These are phyloP conservation scores for Lepisosteus osseus DNA, from an alignment of 2,113 vertebrate species.

Conservation along the genomic window DNA sequence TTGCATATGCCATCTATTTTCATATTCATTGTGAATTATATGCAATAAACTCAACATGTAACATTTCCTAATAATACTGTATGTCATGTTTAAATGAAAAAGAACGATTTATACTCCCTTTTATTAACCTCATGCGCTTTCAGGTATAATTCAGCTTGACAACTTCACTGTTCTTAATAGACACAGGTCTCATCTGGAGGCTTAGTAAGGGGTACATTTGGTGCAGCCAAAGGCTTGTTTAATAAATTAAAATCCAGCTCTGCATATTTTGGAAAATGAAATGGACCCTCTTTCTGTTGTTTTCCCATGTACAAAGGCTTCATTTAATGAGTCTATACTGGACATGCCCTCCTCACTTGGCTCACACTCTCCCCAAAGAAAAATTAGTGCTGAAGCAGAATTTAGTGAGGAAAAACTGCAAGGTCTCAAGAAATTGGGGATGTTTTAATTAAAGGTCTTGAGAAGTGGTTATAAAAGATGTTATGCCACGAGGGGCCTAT, in stretches of 20 bases:
- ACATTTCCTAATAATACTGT: constrained; percentile 45
- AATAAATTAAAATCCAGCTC: not conserved
- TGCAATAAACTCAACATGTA: constrained; percentile 41
- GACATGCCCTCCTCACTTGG: too few relatives aligned
- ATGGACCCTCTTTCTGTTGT: not conserved
- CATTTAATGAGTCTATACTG: too few relatives aligned
- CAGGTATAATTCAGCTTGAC: constrained; percentile 40
- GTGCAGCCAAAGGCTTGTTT: not conserved
- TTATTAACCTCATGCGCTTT: constrained; percentile 55
- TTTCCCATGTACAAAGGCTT: not conserved
- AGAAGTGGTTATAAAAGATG: too few relatives aligned
- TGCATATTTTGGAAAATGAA: too few relatives aligned
- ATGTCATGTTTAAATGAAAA: constrained; percentile 51
- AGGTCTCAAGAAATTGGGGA: too few relatives aligned
- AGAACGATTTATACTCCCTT: constrained; percentile 45
- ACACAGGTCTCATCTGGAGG: constrained; percentile 5
- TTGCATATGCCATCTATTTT: constrained; percentile 47
- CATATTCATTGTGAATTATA: constrained; percentile 44
- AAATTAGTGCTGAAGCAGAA: too few relatives aligned
- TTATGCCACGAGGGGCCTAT: too few relatives aligned
- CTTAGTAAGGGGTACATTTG: not conserved
- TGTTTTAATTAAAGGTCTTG: too few relatives aligned
- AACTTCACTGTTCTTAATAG: constrained; percentile 4
- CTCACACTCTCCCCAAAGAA: too few relatives aligned
- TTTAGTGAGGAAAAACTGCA: too few relatives aligned